These are phyloP conservation scores for Cassiopea andromeda DNA, from an alignment of 30 jellyfish, hydroid and myxozoan species.

Conservation along the genomic window DNA sequence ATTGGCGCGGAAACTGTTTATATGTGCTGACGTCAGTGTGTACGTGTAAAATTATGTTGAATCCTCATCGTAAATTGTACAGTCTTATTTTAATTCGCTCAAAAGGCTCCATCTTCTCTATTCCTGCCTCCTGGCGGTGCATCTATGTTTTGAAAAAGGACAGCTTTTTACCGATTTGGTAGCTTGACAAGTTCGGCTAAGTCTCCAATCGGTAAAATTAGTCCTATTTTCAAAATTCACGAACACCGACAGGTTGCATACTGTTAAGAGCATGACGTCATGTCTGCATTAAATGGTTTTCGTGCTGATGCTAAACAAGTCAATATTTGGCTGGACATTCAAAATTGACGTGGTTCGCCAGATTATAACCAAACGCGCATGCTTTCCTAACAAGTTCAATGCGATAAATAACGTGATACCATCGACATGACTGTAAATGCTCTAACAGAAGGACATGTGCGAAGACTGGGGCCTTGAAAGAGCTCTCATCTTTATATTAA, in stretches of 20 bases:
- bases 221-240: not conserved
- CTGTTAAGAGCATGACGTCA: slow-evolving; percentile 75
- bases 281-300: slow-evolving; percentile 76
- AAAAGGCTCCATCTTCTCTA: slow-evolving; percentile 51
- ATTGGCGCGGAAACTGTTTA: slow-evolving; percentile 77
- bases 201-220: too few relatives aligned
- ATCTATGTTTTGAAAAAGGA: not conserved
- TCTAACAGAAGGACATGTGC: slow-evolving; percentile 32
- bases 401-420: slow-evolving; percentile 13
- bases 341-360: not conserved
- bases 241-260: not conserved
- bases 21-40: slow-evolving; percentile 71
- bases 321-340: not conserved
- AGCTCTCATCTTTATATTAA: not conserved
- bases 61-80: not conserved
- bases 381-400: not conserved
- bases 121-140: not conserved
- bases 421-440: slow-evolving; percentile 73
- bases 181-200: not conserved
- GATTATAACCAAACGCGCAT: not conserved
- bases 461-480: slow-evolving; percentile 73
- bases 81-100: slow-evolving; percentile 8
- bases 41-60: not conserved
- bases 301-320: slow-evolving; percentile 57
- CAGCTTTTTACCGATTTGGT: not conserved